These are phyloP conservation scores for Pomacea maculata DNA, from an alignment of 1,140 invertebrate species.

Conservation along the genomic window DNA sequence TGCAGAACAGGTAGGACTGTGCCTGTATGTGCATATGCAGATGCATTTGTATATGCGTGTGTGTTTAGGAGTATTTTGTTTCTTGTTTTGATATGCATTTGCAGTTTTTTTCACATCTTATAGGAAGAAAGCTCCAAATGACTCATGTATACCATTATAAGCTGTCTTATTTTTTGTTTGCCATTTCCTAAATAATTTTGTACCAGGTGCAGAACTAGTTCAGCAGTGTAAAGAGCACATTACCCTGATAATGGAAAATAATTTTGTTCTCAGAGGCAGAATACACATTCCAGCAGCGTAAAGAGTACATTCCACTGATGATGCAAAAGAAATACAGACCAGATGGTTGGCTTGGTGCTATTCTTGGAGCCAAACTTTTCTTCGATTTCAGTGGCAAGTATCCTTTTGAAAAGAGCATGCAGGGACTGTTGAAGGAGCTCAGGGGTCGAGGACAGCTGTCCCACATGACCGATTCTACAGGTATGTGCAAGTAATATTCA, in stretches of 20 bases:
- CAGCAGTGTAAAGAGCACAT: constrained; percentile 56
- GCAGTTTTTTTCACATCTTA: too few species aligned
- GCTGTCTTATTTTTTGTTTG: not conserved
- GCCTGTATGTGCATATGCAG: constrained; percentile 5
- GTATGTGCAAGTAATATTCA: not conserved
- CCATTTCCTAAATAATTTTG: constrained; percentile 24
- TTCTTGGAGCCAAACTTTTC: constrained; percentile 59
- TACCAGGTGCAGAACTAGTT: constrained; percentile 58
- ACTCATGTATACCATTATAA: not conserved
- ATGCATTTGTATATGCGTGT: not conserved
- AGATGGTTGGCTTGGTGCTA: constrained; percentile 59
- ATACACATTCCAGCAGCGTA: constrained; percentile 57
- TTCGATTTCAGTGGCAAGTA: constrained; percentile 59
- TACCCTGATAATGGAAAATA: constrained; percentile 56
- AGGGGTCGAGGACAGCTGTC: constrained; percentile 30
- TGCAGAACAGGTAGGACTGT: constrained; percentile 54
- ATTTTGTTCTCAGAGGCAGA: constrained; percentile 53
- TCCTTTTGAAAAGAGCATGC: constrained; percentile 50
- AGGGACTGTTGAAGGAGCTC: constrained; percentile 49
- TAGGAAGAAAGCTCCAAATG: too few species aligned
- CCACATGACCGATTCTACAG: constrained; percentile 1
- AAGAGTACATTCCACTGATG: constrained; percentile 60
- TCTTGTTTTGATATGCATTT: too few species aligned
- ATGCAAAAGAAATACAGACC: constrained; percentile 55
- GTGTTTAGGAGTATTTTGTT: not conserved